Conservation (phyloP, 1,140 invertebrate species). For the Chironomus striatipennis region DNA sequence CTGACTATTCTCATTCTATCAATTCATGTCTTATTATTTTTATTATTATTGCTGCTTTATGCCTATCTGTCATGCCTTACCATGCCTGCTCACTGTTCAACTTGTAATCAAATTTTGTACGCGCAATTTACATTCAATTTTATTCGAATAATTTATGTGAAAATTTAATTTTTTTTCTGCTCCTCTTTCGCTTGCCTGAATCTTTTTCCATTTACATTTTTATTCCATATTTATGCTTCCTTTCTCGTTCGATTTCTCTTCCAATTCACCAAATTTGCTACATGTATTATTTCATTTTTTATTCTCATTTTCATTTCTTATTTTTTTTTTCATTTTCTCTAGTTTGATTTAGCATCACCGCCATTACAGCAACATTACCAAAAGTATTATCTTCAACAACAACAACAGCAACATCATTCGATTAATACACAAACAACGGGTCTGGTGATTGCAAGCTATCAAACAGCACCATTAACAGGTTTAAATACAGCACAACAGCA, state of each 20-base stretch:
- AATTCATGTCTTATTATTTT: neutral
- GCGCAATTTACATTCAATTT: conserved; percentile 20
- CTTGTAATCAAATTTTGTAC: conserved; percentile 21
- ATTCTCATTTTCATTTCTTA: no score
- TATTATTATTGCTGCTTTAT: neutral
- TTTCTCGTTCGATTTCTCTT: no score
- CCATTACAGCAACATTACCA: conserved; percentile 16
- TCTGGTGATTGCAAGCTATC: neutral
- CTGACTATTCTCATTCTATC: neutral
- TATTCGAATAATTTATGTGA: neutral
- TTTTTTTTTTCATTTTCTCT: no score
- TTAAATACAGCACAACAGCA: conserved; percentile 18
- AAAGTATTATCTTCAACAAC: conserved; percentile 11
- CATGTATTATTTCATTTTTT: neutral
- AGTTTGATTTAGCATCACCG: conserved; percentile 16
- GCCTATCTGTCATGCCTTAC: neutral
- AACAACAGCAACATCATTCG: neutral
- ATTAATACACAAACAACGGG: neutral
- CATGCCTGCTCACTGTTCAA: neutral
- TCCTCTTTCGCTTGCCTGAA: neutral
- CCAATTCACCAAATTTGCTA: no score
- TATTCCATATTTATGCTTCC: no score
- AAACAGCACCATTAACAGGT: conserved; percentile 6
- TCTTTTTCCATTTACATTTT: neutral
- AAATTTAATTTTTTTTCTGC: conserved; percentile 6